phyloP scores from a whole-genome alignment of 2,888 invertebrate genomes.

The Conchocele bisecta region DNA sequence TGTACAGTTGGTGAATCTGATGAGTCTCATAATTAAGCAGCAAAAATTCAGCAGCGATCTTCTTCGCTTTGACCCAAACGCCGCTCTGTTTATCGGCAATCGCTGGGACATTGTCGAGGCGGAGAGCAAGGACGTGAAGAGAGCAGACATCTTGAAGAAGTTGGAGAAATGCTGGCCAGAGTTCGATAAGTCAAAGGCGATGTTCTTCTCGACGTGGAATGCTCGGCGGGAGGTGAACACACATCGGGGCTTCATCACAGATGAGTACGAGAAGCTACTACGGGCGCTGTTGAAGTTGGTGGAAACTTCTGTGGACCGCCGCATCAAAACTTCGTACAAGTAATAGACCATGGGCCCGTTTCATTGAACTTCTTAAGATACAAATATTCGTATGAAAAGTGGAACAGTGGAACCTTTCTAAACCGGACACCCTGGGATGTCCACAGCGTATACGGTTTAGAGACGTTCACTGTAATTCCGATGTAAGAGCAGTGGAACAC shows the following conservation, averaged over 20 bases:
- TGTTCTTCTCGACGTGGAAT: slow-evolving; percentile 65
- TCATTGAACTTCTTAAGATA: no score
- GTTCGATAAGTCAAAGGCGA: slow-evolving; percentile 60
- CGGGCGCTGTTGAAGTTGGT: slow-evolving; percentile 68
- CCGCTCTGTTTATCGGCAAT: slow-evolving; percentile 78
- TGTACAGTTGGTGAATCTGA: slow-evolving; percentile 65
- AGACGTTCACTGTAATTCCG: no score
- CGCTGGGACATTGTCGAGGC: slow-evolving; percentile 76
- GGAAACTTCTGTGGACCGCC: slow-evolving; percentile 59
- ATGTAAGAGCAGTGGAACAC: no score
- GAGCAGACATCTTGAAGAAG: slow-evolving; percentile 58
- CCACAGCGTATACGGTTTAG: no score
- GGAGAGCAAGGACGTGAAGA: slow-evolving; percentile 60
- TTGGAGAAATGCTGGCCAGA: slow-evolving; percentile 69
- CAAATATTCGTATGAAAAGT: no score
- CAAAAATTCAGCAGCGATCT: slow-evolving; percentile 55
- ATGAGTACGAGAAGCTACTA: slow-evolving; percentile 63
- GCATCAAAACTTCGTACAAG: slow-evolving; percentile 69
- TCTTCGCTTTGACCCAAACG: slow-evolving; percentile 65
- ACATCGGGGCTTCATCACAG: slow-evolving; percentile 67
- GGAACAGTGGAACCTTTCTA: no score
- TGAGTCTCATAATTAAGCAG: slow-evolving; percentile 68
- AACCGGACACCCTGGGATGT: no score
- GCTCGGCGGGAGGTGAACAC: slow-evolving; percentile 52
- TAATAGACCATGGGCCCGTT: no score